Base-by-base conservation (phyloP, 2,888 invertebrate genomes). In the Steinernema scapterisci region DNA sequence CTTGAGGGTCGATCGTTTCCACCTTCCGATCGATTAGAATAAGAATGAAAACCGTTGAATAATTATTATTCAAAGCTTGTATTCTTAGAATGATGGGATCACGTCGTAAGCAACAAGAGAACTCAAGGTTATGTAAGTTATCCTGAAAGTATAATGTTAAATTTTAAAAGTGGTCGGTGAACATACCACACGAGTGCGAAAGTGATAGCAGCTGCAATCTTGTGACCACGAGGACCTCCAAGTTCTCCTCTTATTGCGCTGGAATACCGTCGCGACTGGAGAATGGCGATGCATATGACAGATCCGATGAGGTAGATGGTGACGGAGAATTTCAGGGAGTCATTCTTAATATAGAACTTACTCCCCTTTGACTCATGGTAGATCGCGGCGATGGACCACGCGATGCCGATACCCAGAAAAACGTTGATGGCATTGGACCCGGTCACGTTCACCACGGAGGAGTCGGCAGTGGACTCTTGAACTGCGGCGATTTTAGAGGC, bases 401-500 rank as follows among this genome's bases (percentile, higher is more conserved):
- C 87, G 70, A 87, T 81, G 63, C 87, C 87, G 84, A 99, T 96
- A 72, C 97, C 97, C 72, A 97, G 92, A 91, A 97, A 97, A 82
- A 97, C 97, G 89, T 97, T 81, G n/a, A 82, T 78, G 73, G 97
- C 97, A 89, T 97, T 99, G 88, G 96, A 96, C 71, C 97, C 99
- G 6, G 97, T 99, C 80, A 99, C 97, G 89, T 99, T 97, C 48
- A 90, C 91, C 73, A 99, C 93, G 77, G 96, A 95, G 16, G 96
- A 95, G 88, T 99, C 99, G 9, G 99, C 99, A 87, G 95, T 93
- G 88, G 94, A 93, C 89, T 99, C 97, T 88, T 96, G 95, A 82
- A 94, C 92, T 73, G 99, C 97, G 76, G 99, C 96, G 83, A 96
- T 95, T 91, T 97, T 96, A 88, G 96, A 97, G 79, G 99, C 99